Evolutionary conservation across 2,113 vertebrate genomes (phyloP).

Genomic region (Pteronura brasiliensis): DNA sequence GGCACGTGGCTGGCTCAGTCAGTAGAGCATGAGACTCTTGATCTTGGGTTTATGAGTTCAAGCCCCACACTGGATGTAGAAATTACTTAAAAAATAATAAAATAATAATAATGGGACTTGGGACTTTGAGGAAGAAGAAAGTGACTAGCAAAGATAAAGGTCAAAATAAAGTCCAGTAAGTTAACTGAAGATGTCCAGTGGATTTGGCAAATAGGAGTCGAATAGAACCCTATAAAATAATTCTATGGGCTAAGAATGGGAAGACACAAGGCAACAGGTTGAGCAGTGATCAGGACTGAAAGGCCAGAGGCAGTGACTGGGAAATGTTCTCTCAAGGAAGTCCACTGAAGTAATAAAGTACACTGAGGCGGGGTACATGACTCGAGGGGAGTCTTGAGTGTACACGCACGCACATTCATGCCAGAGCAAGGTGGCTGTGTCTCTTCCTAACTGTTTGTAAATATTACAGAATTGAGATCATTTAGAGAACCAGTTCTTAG

Average conservation of each 20-base stretch:
- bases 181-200: neutral
- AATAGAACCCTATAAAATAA: neutral
- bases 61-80: neutral
- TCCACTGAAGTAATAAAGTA: neutral
- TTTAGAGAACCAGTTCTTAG: neutral
- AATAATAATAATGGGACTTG: neutral
- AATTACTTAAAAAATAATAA: neutral
- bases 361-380: rapidly evolving
- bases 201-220: neutral
- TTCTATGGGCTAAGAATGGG: neutral
- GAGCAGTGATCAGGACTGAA: neutral
- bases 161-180: neutral
- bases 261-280: neutral
- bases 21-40: neutral
- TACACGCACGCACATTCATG: rapidly evolving
- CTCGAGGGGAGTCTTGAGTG: rapidly evolving
- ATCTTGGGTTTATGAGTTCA: neutral
- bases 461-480: neutral
- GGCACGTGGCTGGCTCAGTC: neutral
- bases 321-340: neutral
- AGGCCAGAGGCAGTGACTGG: neutral
- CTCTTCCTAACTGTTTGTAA: neutral
- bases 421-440: neutral
- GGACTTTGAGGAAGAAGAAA: neutral
- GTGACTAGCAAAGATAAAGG: neutral